Evolutionary conservation across 2,113 vertebrate species (phyloP), one percentile per base, ranked within the genome.

Genomic region (Zosterops hypoxanthus): DNA sequence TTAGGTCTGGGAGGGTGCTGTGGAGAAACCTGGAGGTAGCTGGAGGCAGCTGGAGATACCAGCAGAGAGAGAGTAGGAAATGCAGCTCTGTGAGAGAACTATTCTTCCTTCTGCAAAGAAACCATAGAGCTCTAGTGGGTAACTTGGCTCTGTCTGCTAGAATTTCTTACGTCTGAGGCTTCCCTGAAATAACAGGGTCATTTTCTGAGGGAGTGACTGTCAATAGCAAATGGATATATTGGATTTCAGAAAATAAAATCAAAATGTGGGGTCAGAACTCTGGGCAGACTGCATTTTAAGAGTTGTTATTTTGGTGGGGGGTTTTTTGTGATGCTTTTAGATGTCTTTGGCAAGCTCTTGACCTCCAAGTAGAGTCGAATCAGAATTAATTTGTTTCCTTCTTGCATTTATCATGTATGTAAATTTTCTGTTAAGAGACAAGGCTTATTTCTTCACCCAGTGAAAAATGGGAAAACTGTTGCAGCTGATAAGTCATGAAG

Each of bases 201-300:
- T 78, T 93, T 42, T 60, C 42, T 52, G 39, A 47, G 61, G 52
- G 52, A 52, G n/a, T 71, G 61, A 34, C 41, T 85, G 39, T 56
- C 61, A 59, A 16, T 6, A 73, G 50, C 46, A 55, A 81, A 73
- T 84, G 55, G 36, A 81, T 75, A 31, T 36, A 84, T 50, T 70
- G 24, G 65, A 82, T 86, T 94, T 88, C 66, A 83, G 76, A 90
- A 82, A 72, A 90, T 17, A 79, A 79, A 79, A 69, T 86, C 76
- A 80, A 44, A 95, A 95, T 55, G 9, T 1, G 0, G 36, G 57
- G 49, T 80, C 86, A 80, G n/a, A 29, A 61, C 80, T 83, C 59
- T 8, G 55, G 49, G 49, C 39, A 90, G 31, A 69, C 20, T 49
- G 42, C 41, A 49, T 49, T 65, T 86, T 46, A 59, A 68, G 44